phyloP scores from a whole-genome alignment of 2,113 vertebrate species.

The Lonchura striata region DNA sequence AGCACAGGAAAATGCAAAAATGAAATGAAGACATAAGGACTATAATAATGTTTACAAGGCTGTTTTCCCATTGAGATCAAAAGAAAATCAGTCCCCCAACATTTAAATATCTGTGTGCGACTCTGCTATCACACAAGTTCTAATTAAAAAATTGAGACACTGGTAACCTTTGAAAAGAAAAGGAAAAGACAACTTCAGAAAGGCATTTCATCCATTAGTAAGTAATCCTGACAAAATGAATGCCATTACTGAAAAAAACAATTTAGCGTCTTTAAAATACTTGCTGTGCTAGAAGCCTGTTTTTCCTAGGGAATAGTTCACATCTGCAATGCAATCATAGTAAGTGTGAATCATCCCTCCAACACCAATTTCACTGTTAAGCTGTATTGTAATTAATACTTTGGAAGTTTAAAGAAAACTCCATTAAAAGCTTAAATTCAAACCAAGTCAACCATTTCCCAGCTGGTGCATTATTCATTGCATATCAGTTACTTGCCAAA shows the following conservation, averaged over 20 bases:
- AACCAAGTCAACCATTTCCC: background rate
- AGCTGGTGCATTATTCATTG: background rate
- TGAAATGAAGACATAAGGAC: background rate
- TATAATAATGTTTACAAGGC: background rate
- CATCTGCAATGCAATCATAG: background rate
- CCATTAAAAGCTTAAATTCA: background rate
- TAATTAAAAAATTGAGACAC: background rate
- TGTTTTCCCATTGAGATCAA: background rate
- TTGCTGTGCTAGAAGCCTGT: background rate
- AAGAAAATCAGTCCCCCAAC: background rate
- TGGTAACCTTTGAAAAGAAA: background rate
- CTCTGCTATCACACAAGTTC: background rate
- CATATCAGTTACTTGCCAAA: conserved; percentile 78
- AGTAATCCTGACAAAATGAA: background rate
- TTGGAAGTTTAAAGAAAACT: background rate
- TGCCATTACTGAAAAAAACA: background rate
- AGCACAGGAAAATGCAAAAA: background rate
- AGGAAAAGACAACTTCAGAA: background rate
- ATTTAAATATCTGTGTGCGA: background rate
- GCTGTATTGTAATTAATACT: background rate
- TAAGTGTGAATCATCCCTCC: background rate
- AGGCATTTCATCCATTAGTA: background rate
- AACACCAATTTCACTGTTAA: background rate
- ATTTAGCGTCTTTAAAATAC: background rate
- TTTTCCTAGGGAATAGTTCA: background rate